phyloP scores from a whole-genome alignment of 2,113 vertebrate species.

The Redunca redunca region DNA sequence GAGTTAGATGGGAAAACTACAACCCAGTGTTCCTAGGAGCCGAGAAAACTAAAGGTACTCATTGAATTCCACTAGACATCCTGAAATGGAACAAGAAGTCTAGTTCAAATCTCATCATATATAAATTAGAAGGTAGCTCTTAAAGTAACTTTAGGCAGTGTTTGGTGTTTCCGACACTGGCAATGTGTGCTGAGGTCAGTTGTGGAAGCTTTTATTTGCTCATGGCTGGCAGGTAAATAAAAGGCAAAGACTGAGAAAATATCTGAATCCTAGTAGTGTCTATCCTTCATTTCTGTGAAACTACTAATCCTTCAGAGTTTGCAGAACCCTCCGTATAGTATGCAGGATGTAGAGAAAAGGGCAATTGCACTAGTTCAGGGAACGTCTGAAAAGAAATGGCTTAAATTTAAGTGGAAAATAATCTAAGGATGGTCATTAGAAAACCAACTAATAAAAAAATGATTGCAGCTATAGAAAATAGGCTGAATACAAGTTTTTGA shows the following conservation, averaged over 20 bases:
- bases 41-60: neutral
- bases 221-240: neutral
- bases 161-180: neutral
- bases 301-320: neutral
- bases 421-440: neutral
- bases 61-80: neutral
- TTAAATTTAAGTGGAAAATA: constrained; percentile 9
- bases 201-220: neutral
- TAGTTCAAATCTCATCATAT: neutral
- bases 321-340: neutral
- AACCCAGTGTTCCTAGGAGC: neutral
- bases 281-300: neutral
- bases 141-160: neutral
- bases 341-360: neutral
- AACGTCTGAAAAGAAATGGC: neutral
- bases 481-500: neutral
- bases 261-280: neutral
- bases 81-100: neutral
- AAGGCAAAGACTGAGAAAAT: neutral
- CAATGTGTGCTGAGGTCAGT: neutral
- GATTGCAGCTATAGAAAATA: neutral
- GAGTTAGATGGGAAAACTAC: neutral
- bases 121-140: neutral
- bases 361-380: neutral
- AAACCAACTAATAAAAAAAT: neutral